Evolutionary conservation across 2,113 vertebrate species (phyloP).

Genomic region (Sakesphorus luctuosus): DNA sequence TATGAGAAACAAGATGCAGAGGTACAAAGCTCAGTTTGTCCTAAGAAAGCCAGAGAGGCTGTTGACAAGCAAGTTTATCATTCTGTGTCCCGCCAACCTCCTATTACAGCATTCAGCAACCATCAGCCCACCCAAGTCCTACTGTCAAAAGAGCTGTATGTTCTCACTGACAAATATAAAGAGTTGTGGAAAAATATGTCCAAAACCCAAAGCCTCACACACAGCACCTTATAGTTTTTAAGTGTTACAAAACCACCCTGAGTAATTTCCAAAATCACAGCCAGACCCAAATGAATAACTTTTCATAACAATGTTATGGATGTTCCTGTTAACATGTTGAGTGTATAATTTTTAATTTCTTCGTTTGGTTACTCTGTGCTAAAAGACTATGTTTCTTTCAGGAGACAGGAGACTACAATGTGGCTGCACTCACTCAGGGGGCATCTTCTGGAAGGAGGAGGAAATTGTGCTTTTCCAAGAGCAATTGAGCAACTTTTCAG

Average conservation of each 20-base stretch:
- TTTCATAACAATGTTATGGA: constrained; percentile 33
- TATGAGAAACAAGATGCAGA: constrained; percentile 4
- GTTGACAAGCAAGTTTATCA: constrained; percentile 69
- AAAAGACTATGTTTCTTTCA: constrained; percentile 9
- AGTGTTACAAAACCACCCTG: constrained; percentile 25
- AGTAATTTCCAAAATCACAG: constrained; percentile 52
- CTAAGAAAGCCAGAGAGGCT: constrained; percentile 26
- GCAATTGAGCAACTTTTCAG: not conserved
- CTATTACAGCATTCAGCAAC: constrained; percentile 49
- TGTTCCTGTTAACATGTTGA: constrained; percentile 26
- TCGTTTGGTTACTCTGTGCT: not conserved
- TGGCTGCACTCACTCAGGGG: not conserved
- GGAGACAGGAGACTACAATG: constrained; percentile 52
- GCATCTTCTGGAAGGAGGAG: constrained; percentile 6
- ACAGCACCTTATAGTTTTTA: constrained; percentile 35
- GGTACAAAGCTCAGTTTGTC: constrained; percentile 38
- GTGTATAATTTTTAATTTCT: constrained; percentile 7
- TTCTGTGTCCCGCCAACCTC: constrained; percentile 29
- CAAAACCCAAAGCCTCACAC: constrained; percentile 34
- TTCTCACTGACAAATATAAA: constrained; percentile 2
- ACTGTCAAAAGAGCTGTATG: constrained; percentile 50
- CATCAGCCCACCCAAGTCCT: constrained; percentile 56
- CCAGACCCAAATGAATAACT: constrained; percentile 38
- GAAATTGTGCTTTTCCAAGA: constrained; percentile 23
- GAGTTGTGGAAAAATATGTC: constrained; percentile 30